phyloP scores from a whole-genome alignment of 2,888 invertebrate species.

The Malacosoma neustria region DNA sequence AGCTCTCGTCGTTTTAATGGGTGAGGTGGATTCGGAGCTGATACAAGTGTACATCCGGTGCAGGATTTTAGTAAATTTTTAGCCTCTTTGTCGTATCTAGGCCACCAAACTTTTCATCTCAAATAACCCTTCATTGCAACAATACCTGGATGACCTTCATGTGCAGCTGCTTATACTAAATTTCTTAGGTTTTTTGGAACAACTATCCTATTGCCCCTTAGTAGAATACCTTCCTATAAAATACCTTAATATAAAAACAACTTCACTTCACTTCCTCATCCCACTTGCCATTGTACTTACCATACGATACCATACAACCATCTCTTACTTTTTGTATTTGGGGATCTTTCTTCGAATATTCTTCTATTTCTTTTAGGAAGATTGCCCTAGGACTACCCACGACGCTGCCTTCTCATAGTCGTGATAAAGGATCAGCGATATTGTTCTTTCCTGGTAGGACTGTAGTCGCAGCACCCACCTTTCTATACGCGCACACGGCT shows the following conservation, averaged over 20 bases:
- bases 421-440: constrained; percentile 22
- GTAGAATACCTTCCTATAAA: constrained; percentile 16
- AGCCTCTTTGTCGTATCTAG: constrained; percentile 24
- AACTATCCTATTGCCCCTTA: constrained; percentile 15
- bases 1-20: constrained; percentile 10
- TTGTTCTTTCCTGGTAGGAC: constrained; percentile 19
- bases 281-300: constrained; percentile 11
- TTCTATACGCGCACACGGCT: constrained; percentile 26
- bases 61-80: constrained; percentile 11
- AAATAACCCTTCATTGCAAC: constrained; percentile 29
- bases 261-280: constrained; percentile 13
- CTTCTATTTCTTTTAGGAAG: constrained; percentile 5
- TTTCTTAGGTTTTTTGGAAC: constrained; percentile 10
- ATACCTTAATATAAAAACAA: constrained; percentile 24
- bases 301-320: too few species aligned
- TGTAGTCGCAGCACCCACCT: constrained; percentile 18
- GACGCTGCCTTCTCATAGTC: constrained; percentile 7
- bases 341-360: constrained; percentile 5
- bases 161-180: constrained; percentile 14
- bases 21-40: constrained; percentile 10
- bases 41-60: constrained; percentile 15
- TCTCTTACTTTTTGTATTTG: constrained; percentile 9
- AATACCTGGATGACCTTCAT: constrained; percentile 32
- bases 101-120: constrained; percentile 36
- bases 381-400: constrained; percentile 7